Percentiles rank a stretch among this genome's conserved stretches.
phyloP scores from a whole-genome alignment of 2,113 vertebrate species.

The Balaeniceps rex region DNA sequence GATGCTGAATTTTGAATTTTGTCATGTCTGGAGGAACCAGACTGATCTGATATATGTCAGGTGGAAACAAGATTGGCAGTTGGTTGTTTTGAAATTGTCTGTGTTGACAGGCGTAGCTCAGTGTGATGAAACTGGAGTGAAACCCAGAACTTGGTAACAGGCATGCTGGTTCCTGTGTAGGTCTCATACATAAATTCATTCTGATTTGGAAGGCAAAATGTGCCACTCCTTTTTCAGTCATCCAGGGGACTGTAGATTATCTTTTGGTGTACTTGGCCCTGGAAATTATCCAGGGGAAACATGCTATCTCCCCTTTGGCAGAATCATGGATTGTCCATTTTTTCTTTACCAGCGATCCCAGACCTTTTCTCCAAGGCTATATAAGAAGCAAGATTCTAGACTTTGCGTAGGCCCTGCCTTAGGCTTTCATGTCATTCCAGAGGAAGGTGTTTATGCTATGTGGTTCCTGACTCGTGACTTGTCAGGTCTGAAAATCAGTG shows the following conservation, averaged over 20 bases:
- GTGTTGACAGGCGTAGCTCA: not conserved
- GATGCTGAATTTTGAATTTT: not conserved
- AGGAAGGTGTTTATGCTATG: not conserved
- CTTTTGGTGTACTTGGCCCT: not conserved
- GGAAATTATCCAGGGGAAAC: not conserved
- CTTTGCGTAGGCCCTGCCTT: not conserved
- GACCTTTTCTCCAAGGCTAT: not conserved
- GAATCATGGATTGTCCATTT: not conserved
- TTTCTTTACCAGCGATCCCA: not conserved
- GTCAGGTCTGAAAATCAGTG: not conserved
- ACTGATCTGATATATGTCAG: not conserved
- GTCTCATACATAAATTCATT: not conserved
- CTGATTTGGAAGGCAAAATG: conserved; percentile 18
- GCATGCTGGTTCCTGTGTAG: not conserved
- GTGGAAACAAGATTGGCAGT: not conserved
- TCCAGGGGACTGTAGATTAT: not conserved
- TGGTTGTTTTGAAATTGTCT: not conserved
- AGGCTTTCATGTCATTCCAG: not conserved
- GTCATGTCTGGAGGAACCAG: not conserved
- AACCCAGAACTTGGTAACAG: not conserved
- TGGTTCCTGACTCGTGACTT: not conserved
- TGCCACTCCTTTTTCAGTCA: not conserved
- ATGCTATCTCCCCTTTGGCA: not conserved
- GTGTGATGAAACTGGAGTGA: not conserved
- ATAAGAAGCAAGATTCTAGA: not conserved